phyloP scores from a whole-genome alignment of 2,888 invertebrate genomes.

The Agriopis aurantiaria region DNA sequence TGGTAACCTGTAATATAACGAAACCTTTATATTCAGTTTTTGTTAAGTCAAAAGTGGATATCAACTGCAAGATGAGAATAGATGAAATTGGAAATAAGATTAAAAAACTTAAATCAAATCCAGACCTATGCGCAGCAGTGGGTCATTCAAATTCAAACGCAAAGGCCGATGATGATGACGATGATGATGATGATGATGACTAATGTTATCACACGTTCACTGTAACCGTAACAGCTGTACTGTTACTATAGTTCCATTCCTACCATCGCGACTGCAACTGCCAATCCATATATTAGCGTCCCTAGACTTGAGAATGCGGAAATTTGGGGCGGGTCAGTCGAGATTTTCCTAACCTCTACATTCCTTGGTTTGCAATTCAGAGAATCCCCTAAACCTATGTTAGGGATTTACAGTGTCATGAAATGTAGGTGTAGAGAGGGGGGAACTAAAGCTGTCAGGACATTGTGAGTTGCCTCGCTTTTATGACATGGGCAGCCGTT shows the following conservation, averaged over 20 bases:
- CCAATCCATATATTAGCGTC: neutral
- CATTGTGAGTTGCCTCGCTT: constrained; percentile 16
- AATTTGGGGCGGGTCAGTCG: constrained; percentile 1
- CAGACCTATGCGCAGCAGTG: too few species aligned
- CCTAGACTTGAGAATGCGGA: neutral
- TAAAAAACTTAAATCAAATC: too few species aligned
- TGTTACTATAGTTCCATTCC: neutral
- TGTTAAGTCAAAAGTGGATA: too few species aligned
- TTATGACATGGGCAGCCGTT: constrained; percentile 18
- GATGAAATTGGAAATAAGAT: too few species aligned
- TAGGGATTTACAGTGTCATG: neutral
- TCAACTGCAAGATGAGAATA: too few species aligned
- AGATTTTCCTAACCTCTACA: neutral
- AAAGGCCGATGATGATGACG: too few species aligned
- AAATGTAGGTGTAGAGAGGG: neutral
- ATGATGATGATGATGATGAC: neutral
- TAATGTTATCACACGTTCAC: neutral
- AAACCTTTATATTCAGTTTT: neutral
- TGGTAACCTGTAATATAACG: neutral
- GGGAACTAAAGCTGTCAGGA: constrained; percentile 18
- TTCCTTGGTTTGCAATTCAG: neutral
- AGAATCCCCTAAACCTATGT: constrained; percentile 1
- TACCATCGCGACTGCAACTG: neutral
- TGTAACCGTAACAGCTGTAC: neutral
- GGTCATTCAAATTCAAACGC: too few species aligned